phyloP scores from a whole-genome alignment of 2,797 vertebrate species.

The Paratrypauchen microcephalus region DNA sequence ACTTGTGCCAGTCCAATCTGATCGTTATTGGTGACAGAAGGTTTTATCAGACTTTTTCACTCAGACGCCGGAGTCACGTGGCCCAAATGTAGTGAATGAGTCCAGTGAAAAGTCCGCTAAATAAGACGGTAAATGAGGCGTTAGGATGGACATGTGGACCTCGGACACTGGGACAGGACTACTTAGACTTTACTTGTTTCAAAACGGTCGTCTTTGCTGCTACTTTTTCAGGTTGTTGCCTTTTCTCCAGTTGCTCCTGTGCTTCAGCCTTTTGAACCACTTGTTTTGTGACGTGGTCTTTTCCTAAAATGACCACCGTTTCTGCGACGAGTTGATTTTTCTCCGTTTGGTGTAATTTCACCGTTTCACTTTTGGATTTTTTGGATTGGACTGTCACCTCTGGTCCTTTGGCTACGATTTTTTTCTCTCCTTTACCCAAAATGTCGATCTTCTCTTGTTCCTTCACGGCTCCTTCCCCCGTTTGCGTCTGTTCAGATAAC shows the following conservation, averaged over 20 bases:
- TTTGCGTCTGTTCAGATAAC: constrained; percentile 50
- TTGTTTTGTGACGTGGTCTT: constrained; percentile 9
- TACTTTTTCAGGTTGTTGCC: constrained; percentile 22
- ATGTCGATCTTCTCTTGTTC: constrained; percentile 23
- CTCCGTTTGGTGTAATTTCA: background rate
- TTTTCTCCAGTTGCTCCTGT: background rate
- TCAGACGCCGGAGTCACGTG: no score
- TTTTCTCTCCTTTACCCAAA: background rate
- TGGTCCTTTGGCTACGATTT: no score
- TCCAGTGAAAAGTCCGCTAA: no score
- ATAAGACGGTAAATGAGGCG: no score
- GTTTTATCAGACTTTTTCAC: no score
- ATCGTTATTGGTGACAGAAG: no score
- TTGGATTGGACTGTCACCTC: no score
- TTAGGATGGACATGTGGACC: no score
- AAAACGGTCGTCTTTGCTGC: background rate
- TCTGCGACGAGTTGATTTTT: background rate
- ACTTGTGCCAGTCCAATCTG: no score
- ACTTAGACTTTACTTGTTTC: background rate
- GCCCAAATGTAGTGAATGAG: no score
- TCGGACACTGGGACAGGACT: no score
- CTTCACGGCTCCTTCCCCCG: constrained; percentile 19
- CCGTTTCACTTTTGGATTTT: no score
- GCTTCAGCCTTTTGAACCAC: background rate
- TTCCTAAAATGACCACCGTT: background rate